phyloP scores from a whole-genome alignment of 2,797 vertebrate species.

The Emys orbicularis region DNA sequence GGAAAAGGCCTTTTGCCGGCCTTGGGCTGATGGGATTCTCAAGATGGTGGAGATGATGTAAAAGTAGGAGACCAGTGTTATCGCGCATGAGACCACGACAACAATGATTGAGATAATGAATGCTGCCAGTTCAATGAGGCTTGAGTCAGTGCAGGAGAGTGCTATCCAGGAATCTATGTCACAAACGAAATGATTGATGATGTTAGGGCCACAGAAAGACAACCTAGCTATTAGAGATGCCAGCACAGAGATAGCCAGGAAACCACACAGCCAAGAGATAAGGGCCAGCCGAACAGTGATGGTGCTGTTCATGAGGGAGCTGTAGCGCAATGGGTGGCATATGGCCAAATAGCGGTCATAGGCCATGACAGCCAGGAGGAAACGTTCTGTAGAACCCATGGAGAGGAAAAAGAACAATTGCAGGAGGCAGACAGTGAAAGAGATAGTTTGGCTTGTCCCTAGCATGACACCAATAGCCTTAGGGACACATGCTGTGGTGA shows the following conservation, averaged over 20 bases:
- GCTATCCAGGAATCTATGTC: slow-evolving; percentile 44
- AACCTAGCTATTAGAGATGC: slow-evolving; percentile 38
- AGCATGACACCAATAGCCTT: slow-evolving; percentile 51
- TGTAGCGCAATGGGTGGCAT: slow-evolving; percentile 52
- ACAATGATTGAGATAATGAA: background rate
- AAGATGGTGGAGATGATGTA: no score
- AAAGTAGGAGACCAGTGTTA: background rate
- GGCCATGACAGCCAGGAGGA: slow-evolving; percentile 40
- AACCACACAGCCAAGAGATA: slow-evolving; percentile 35
- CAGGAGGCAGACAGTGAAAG: slow-evolving; percentile 56
- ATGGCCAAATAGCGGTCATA: slow-evolving; percentile 41
- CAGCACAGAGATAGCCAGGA: slow-evolving; percentile 29
- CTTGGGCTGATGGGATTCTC: no score
- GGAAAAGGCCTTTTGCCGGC: background rate
- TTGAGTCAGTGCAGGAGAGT: slow-evolving; percentile 15
- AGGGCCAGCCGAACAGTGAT: slow-evolving; percentile 6
- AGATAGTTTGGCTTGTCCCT: slow-evolving; percentile 36
- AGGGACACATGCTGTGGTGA: no score
- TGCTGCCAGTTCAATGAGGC: slow-evolving; percentile 1
- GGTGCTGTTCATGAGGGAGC: slow-evolving; percentile 45
- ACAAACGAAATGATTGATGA: slow-evolving; percentile 63
- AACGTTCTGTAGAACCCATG: background rate
- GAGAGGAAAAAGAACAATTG: background rate
- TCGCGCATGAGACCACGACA: background rate
- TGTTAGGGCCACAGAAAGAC: slow-evolving; percentile 27